These are phyloP conservation scores for Mesorhabditis belari DNA, from an alignment of 2,888 invertebrate genomes.

Conservation along the genomic window DNA sequence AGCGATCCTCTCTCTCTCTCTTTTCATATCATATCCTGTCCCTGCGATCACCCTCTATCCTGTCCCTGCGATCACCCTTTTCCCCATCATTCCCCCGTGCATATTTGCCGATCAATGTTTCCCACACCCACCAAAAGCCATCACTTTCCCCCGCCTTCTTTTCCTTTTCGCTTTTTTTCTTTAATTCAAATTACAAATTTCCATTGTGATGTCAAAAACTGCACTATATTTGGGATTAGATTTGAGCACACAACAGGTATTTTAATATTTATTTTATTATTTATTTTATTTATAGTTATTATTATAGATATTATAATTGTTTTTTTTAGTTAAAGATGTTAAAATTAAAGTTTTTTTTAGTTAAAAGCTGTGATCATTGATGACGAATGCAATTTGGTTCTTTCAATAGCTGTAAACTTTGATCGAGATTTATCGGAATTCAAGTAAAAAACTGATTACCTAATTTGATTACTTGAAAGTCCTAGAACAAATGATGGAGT, in stretches of 20 bases:
- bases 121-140: too few relatives aligned
- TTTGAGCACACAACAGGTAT: constrained; percentile 35
- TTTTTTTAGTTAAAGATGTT: background rate
- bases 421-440: constrained; percentile 89
- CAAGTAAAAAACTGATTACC: constrained; percentile 60
- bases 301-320: background rate
- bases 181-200: too few relatives aligned
- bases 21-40: too few relatives aligned
- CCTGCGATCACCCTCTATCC: too few relatives aligned
- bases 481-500: constrained; percentile 19
- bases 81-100: too few relatives aligned
- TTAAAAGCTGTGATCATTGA: constrained; percentile 79
- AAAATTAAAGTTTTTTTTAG: constrained; percentile 61
- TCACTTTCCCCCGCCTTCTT: too few relatives aligned
- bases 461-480: constrained; percentile 3
- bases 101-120: too few relatives aligned
- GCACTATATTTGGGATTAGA: constrained; percentile 28
- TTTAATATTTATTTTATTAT: background rate
- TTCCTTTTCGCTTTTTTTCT: too few relatives aligned
- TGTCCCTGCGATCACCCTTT: too few relatives aligned
- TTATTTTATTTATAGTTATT: background rate
- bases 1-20: too few relatives aligned
- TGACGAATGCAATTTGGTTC: constrained; percentile 67
- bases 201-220: too few relatives aligned
- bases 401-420: constrained; percentile 78